Base-by-base conservation (phyloP, 2,797 vertebrate genomes). In the Fistularia tabacaria region DNA sequence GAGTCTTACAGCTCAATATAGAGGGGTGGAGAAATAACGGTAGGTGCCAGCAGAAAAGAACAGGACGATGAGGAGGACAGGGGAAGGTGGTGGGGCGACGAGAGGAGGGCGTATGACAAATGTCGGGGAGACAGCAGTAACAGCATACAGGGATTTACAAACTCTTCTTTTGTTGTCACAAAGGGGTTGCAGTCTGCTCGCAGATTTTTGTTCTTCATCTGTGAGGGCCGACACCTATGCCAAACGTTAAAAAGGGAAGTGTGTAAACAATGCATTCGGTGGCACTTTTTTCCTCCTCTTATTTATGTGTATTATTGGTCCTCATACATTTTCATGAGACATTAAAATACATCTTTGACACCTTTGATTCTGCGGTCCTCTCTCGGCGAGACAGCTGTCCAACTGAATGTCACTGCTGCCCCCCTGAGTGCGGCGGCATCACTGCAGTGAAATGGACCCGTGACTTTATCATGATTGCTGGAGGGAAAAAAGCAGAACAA, bases 1-100 rank as follows among this genome's bases (percentile, higher is more conserved):
- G 54, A 80, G 83, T 85, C 79, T 79, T 81, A 83, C 71, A 83
- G 81, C 83, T 84, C 69, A 66, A 75, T 85, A 79, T 71, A 84
- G 79, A 83, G 59, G 72, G 77, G 63, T 64, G 60, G 0, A 40
- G 57, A 61, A 54, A 50, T 66, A 81, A 69, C 76, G 69, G 79
- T 64, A 60, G 49, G 79, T 66, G 61, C 47, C 25, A 45, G 38
- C 51, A 62, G 38, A 51, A 25, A 45, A 52, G 56, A 46, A 46
- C 43, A 15, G 14, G 15, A 39, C 12, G 7, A 51, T 37, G 36
- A 10, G 13, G 25, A 13, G 6, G 25, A 36, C 14, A 45, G 37
- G 38, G 15, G 11, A 14, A 10, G 25, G 36, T n/a, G 36, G 11
- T 8, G 36, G 38, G 15, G 51, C 48, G 40, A 56, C n/a, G 51